phyloP scores from a whole-genome alignment of 2,888 invertebrate species.

The Andrena hattorfiana region DNA sequence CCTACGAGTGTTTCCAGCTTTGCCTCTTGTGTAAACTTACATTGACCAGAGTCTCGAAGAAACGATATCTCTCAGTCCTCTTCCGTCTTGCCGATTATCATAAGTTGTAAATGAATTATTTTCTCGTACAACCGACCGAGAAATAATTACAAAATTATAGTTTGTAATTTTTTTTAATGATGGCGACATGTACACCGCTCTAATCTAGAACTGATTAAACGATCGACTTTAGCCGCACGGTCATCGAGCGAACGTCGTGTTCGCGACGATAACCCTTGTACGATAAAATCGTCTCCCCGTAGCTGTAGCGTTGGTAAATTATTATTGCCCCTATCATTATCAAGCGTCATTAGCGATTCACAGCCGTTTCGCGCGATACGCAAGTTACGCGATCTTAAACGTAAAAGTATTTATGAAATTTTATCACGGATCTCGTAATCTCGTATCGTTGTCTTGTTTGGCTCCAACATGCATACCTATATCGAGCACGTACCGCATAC shows the following conservation, averaged over 20 bases:
- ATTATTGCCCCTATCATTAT: conserved; percentile 29
- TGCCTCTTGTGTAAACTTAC: too few species aligned
- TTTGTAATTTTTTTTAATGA: conserved; percentile 56
- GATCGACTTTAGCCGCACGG: conserved; percentile 45
- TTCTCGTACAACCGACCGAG: conserved; percentile 6
- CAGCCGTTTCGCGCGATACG: conserved; percentile 3
- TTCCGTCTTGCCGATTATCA: background rate
- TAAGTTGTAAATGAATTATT: background rate
- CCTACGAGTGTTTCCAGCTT: too few species aligned
- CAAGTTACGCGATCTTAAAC: background rate
- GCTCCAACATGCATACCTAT: background rate
- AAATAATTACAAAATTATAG: conserved; percentile 52
- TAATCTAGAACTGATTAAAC: conserved; percentile 61
- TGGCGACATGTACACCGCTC: conserved; percentile 42
- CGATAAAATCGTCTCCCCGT: conserved; percentile 38
- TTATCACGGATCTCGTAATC: conserved; percentile 1
- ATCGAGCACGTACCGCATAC: background rate
- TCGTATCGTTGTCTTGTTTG: background rate
- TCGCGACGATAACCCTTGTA: conserved; percentile 60
- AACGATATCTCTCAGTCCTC: background rate
- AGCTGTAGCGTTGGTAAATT: conserved; percentile 33
- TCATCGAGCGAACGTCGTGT: conserved; percentile 40
- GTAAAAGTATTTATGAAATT: conserved; percentile 3
- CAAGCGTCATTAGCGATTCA: conserved; percentile 15
- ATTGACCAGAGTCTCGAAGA: background rate